phyloP scores from a whole-genome alignment of 2,113 vertebrate genomes.

The Geococcyx californianus region DNA sequence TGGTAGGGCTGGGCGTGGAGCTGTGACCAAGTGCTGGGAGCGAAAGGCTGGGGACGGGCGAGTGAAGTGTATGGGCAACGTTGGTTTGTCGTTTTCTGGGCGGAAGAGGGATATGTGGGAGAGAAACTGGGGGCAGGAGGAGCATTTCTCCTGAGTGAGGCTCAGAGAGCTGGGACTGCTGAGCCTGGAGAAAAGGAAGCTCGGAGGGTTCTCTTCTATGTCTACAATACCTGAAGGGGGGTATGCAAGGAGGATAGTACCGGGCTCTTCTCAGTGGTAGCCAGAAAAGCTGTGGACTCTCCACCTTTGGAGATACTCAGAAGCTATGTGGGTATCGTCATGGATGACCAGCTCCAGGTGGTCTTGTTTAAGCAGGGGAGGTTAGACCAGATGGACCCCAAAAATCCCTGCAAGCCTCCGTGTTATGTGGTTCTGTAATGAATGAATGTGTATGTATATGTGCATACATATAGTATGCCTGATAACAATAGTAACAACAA shows the following conservation, averaged over 20 bases:
- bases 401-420: background rate
- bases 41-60: fast-evolving
- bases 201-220: too few species aligned
- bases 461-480: fast-evolving
- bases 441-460: too few species aligned
- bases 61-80: fast-evolving
- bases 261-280: background rate
- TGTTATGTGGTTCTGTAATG: background rate
- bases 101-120: background rate
- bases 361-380: background rate
- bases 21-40: background rate
- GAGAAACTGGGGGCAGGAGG: background rate
- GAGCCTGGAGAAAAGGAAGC: background rate
- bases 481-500: background rate
- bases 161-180: background rate
- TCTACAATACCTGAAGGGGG: background rate
- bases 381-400: background rate
- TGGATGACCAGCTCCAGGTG: background rate
- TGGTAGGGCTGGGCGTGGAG: background rate
- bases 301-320: fast-evolving
- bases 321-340: background rate
- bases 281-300: too few species aligned
- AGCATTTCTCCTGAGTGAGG: fast-evolving
- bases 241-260: background rate
- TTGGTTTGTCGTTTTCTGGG: background rate